Percentiles rank a stretch among this genome's conserved stretches.
phyloP scores from a whole-genome alignment of 2,113 vertebrate genomes.

The Mobula hypostoma region DNA sequence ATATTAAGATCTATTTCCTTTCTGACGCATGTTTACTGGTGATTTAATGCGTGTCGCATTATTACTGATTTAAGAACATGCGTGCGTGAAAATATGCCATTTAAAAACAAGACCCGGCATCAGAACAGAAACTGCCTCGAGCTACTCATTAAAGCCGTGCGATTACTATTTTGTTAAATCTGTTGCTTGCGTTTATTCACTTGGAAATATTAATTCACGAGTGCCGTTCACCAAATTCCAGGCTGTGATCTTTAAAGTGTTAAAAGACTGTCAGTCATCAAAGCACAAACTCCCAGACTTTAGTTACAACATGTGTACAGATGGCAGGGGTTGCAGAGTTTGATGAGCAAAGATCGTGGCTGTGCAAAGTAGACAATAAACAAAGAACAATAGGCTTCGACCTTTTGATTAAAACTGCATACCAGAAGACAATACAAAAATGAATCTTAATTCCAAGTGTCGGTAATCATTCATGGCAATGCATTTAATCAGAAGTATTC shows the following conservation, averaged over 20 bases:
- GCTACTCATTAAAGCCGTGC: slow-evolving; percentile 27
- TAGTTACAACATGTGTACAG: slow-evolving; percentile 39
- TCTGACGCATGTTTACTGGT: background rate
- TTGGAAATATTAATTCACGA: slow-evolving; percentile 36
- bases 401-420: slow-evolving; percentile 35
- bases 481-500: background rate
- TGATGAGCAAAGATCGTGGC: slow-evolving; percentile 32
- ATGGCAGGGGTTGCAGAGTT: slow-evolving; percentile 40
- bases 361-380: slow-evolving; percentile 34
- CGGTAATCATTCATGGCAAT: background rate
- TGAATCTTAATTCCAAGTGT: slow-evolving; percentile 16
- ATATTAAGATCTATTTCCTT: background rate
- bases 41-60: background rate
- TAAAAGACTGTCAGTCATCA: slow-evolving; percentile 33
- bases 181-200: slow-evolving; percentile 37
- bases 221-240: slow-evolving; percentile 25
- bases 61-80: slow-evolving; percentile 17
- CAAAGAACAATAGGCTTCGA: slow-evolving; percentile 20
- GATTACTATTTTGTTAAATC: slow-evolving; percentile 31
- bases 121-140: background rate
- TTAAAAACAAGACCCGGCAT: background rate
- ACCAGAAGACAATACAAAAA: background rate
- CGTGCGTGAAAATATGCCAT: slow-evolving; percentile 27
- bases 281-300: slow-evolving; percentile 31
- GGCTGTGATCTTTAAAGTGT: slow-evolving; percentile 29